Evolutionary conservation across 2,888 invertebrate genomes (phyloP).

Genomic region (Chydorus sphaericus): DNA sequence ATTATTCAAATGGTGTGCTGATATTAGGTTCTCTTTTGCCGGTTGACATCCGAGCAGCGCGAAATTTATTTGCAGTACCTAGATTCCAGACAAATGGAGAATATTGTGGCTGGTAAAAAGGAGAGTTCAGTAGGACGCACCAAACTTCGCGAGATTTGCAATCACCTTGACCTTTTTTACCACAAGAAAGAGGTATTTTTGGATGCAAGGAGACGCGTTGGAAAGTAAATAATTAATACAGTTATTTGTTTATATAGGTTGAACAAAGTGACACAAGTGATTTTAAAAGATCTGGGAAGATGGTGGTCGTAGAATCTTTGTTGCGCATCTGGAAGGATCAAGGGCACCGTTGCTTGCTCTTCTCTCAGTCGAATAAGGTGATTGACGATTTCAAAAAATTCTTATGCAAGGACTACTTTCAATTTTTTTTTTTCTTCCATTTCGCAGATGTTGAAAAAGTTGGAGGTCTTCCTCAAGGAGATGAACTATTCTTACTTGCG

Average conservation of each 20-base stretch:
- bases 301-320: slow-evolving; percentile 74
- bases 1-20: slow-evolving; percentile 2
- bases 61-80: slow-evolving; percentile 55
- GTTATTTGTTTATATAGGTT: background rate
- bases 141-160: slow-evolving; percentile 69
- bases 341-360: slow-evolving; percentile 67
- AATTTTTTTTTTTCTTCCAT: no score
- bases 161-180: slow-evolving; percentile 70
- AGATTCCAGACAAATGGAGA: slow-evolving; percentile 37
- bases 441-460: slow-evolving; percentile 60
- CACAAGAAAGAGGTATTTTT: slow-evolving; percentile 28
- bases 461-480: slow-evolving; percentile 58
- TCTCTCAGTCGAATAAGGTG: slow-evolving; percentile 67
- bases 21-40: slow-evolving; percentile 56
- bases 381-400: background rate
- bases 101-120: slow-evolving; percentile 34
- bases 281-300: slow-evolving; percentile 75
- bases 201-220: background rate
- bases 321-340: slow-evolving; percentile 81
- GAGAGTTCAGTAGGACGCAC: slow-evolving; percentile 63
- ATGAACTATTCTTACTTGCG: slow-evolving; percentile 59
- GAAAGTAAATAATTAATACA: background rate
- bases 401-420: background rate
- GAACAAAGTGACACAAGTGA: slow-evolving; percentile 26
- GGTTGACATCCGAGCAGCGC: slow-evolving; percentile 64